Conservation (phyloP, 2,888 invertebrate species). For the Latheticus oryzae region DNA sequence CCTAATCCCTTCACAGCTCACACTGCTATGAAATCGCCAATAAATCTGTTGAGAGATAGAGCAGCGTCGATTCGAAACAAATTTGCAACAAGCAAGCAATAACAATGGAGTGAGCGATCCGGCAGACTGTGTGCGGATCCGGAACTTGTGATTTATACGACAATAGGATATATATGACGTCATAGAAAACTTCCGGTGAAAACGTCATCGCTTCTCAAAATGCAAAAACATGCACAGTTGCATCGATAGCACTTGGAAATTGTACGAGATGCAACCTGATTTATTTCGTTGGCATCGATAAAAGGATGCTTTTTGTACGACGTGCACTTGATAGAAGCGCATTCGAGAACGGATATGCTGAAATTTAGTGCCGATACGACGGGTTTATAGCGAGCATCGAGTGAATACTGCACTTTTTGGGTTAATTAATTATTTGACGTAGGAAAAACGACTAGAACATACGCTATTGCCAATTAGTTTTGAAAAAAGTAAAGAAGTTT, state of each 20-base stretch:
- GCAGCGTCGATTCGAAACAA: constrained; percentile 53
- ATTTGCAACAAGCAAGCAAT: constrained; percentile 56
- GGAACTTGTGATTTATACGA: constrained; percentile 60
- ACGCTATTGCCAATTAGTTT: too few species aligned
- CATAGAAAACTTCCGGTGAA: constrained; percentile 45
- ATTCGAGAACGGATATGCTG: constrained; percentile 14
- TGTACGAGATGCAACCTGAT: constrained; percentile 23
- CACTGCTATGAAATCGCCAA: constrained; percentile 43
- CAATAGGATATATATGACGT: constrained; percentile 56
- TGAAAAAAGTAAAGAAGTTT: too few species aligned
- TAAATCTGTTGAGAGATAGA: constrained; percentile 45
- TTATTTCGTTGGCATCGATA: constrained; percentile 32
- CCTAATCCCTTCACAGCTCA: constrained; percentile 42
- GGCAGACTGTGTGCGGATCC: constrained; percentile 48
- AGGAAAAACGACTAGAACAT: too few species aligned
- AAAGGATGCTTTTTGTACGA: constrained; percentile 25
- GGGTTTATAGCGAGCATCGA: too few species aligned
- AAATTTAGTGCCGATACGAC: constrained; percentile 30
- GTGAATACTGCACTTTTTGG: too few species aligned
- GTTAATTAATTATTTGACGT: too few species aligned
- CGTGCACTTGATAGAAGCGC: constrained; percentile 28
- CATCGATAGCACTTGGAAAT: constrained; percentile 25
- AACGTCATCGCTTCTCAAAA: constrained; percentile 30
- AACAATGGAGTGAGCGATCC: constrained; percentile 55
- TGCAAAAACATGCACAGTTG: constrained; percentile 37